Base-by-base conservation (phyloP, 2,888 invertebrate genomes). In the Abrostola triplasia region DNA sequence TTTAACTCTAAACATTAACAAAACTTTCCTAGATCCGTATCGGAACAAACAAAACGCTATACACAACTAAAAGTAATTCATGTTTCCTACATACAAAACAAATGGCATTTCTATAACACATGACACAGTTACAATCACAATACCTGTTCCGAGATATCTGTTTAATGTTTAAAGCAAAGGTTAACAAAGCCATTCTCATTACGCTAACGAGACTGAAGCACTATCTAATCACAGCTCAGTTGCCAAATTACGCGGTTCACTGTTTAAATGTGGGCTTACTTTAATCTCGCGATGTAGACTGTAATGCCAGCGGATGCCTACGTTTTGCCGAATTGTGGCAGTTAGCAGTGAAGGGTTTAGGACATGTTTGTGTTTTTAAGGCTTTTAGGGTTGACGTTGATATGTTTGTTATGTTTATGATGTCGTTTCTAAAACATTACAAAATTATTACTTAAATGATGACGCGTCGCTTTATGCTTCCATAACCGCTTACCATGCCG, bases 141-240 rank as follows among this genome's bases (percentile, higher is more conserved):
- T 77, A 79, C 74, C 71, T 71, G 76, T 77, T 67, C 67, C 62
- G 67, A 77, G 73, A 81, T 82, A 89, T 88, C 80, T 84, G 83
- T 82, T 84, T 84, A 86, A 84, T 83, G 84, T 84, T 82, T 77
- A 83, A 86, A 88, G 84, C 85, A 85, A 88, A 90, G 90, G 90
- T 90, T 91, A 90, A 90, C 90, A 90, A 88, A 88, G 88, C 88
- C 82, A 84, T 90, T 86, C 89, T 92, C 91, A 92, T 94, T 92
- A 91, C 83, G 86, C 85, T 92, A 94, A 93, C 92, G 90, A 92
- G 92, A 85, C 86, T 85, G 86, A 89, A 90, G 90, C 92, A 92
- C 92, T 92, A 92, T 93, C 93, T 93, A 93, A 93, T 93, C 92
- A 92, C 89, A 89, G 90, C 82, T 89, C 88, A 90, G 90, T 91